Evolutionary conservation across 1,140 invertebrate genomes (phyloP), one percentile per base, ranked within the genome.

Genomic region (Bombus consobrinus): DNA sequence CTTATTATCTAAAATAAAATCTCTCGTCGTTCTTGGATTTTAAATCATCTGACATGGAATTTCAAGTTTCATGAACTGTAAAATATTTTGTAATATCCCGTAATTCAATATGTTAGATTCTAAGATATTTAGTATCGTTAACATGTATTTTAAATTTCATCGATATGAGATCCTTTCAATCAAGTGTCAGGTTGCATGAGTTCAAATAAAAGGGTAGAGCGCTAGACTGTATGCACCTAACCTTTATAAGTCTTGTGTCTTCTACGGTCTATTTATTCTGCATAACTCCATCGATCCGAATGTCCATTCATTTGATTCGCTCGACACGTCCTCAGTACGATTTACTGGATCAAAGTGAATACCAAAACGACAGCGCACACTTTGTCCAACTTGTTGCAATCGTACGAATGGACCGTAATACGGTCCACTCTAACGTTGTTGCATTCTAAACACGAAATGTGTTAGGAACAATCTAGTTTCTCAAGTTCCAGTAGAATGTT

Each of bases 321-420:
- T n/a, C 53, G 53, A 76, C 59, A n/a, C 53, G 18, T 76, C 34
- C 39, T 57, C 25, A 15, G 25, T 76, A 18, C 13, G 34, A 59
- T 76, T 76, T 39, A 6, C 34, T 15, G 59, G 28, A 62, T 22
- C 71, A 22, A n/a, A 43, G 41, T 22, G 39, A 43, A 73, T 41
- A 41, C n/a, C 13, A 32, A 39, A 73, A 72, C 39, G 5, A 2
- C 28, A 28, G 68, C 34, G 28, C 41, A 41, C 39, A 71, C 6
- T 28, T 25, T 15, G 43, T 64, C 28, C 75, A 78, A 78, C 75
- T 78, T 78, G 75, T 78, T 78, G 75, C 75, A 64, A 59, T 28
- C 37, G 57, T 77, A 32, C 3, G 41, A 77, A 77, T n/a, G 34
- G 28, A 77, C 1, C 71, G 32, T 32, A 73, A 73, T 41, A n/a